phyloP scores from a whole-genome alignment of 2,797 vertebrate genomes.

The Astyanax mexicanus region DNA sequence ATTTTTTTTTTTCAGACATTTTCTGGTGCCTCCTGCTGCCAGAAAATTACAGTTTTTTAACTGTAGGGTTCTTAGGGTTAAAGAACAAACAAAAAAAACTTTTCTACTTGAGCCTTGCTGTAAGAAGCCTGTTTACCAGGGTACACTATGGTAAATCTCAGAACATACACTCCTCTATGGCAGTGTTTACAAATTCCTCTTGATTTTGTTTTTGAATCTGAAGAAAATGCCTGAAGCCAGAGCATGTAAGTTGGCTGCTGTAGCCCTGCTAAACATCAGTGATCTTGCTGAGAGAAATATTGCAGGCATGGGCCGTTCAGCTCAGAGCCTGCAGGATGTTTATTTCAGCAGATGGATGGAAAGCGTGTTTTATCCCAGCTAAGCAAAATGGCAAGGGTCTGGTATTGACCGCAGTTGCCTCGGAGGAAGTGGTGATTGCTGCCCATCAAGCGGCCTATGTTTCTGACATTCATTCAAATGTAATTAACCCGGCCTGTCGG shows the following conservation, averaged over 20 bases:
- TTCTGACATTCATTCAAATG: slow-evolving; percentile 49
- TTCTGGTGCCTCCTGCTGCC: no score
- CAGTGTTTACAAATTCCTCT: background rate
- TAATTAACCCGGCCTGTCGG: slow-evolving; percentile 48
- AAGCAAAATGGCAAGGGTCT: slow-evolving; percentile 32
- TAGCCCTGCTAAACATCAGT: background rate
- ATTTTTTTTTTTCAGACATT: no score
- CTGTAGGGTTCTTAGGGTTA: no score
- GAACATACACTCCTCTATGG: background rate
- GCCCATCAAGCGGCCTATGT: slow-evolving; percentile 37
- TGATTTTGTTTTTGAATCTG: background rate
- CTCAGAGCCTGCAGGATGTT: slow-evolving; percentile 5
- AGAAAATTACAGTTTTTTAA: no score
- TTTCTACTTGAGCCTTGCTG: no score
- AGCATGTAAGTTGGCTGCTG: background rate
- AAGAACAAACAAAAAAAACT: no score
- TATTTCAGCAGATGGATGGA: slow-evolving; percentile 23
- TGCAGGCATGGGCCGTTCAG: slow-evolving; percentile 7
- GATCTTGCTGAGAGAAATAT: background rate
- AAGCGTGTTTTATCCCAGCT: slow-evolving; percentile 10
- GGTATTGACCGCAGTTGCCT: slow-evolving; percentile 22
- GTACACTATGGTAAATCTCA: background rate
- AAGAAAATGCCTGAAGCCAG: no score
- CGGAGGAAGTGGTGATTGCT: slow-evolving; percentile 32
- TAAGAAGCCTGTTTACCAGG: no score